phyloP scores from a whole-genome alignment of 2,888 invertebrate genomes.

The Camptogramma bilineatum region DNA sequence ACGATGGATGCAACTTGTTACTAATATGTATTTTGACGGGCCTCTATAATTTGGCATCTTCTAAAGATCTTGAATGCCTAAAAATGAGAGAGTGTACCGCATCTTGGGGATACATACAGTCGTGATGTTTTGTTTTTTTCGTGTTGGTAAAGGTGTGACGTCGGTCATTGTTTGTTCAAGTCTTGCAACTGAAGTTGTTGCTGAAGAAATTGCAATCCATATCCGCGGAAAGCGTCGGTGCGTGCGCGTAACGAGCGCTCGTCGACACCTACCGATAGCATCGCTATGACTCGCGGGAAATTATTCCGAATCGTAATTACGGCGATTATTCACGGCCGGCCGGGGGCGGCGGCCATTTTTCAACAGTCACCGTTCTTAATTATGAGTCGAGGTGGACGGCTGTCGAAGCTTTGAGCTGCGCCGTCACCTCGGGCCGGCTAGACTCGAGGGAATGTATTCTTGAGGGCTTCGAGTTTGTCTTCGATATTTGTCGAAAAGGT shows the following conservation, averaged over 20 bases:
- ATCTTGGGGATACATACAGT: no score
- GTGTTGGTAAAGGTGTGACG: no score
- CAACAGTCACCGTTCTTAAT: conserved; percentile 86
- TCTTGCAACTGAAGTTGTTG: background rate
- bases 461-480: conserved; percentile 40
- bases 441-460: conserved; percentile 49
- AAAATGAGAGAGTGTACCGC: no score
- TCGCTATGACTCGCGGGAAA: conserved; percentile 86
- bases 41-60: no score
- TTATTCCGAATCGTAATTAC: conserved; percentile 86
- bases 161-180: background rate
- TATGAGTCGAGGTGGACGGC: conserved; percentile 84
- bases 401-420: conserved; percentile 84
- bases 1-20: no score
- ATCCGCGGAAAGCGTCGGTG: conserved; percentile 55
- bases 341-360: conserved; percentile 85
- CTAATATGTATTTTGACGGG: no score
- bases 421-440: conserved; percentile 82
- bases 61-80: no score
- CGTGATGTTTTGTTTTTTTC: no score
- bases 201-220: conserved; percentile 68
- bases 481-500: background rate
- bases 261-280: conserved; percentile 85
- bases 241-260: conserved; percentile 84
- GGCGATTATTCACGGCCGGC: conserved; percentile 86